Base-by-base conservation (phyloP, 2,113 vertebrate species). In the Onychorhynchus coronatus region DNA sequence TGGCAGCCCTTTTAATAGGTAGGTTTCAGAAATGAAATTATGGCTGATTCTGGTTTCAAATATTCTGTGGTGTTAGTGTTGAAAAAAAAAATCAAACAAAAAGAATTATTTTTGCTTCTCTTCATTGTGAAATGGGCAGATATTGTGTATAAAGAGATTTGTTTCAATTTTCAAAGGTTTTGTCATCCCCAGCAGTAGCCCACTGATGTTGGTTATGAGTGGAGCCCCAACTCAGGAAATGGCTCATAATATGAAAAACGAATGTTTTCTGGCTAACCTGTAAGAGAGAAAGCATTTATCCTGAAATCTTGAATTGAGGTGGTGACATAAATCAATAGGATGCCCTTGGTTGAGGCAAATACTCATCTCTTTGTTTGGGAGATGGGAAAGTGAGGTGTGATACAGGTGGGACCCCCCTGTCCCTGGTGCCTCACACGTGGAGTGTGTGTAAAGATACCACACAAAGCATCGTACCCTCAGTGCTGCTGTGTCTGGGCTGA, bases 11-110 rank as follows among this genome's bases (percentile, higher is more conserved):
- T 85, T 88, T 85, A 75, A 89, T 85, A 61, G 47, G 17, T 74
- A 12, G 46, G 53, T 68, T 85, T 59, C 58, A 50, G 82, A 83
- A 96, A 68, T 73, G 37, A 92, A 88, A 90, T 58, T 11, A 74
- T 62, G 67, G 39, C 68, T 52, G 50, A 56, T 71, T 73, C 52
- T 55, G 30, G 23, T 93, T 93, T 41, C 35, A 91, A 75, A 68
- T 90, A 53, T 82, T 78, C 62, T 78, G 62, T 55, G 76, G 73
- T 20, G 35, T 78, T 44, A 31, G 12, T 23, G 62, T 90, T 85
- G 9, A 46, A 74, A 63, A 53, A 41, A 50, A 5, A 7, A 27
- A 81, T 22, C 13, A 10, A 42, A n/a, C 3, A 22, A 53, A 44
- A 65, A 19, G 31, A 68, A 20, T 62, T 20, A 28, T 77, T 72